Evolutionary conservation across 23 tunicate species (phyloP), one percentile per base, ranked within the genome.

Genomic region (Clavelina lepadiformis): DNA sequence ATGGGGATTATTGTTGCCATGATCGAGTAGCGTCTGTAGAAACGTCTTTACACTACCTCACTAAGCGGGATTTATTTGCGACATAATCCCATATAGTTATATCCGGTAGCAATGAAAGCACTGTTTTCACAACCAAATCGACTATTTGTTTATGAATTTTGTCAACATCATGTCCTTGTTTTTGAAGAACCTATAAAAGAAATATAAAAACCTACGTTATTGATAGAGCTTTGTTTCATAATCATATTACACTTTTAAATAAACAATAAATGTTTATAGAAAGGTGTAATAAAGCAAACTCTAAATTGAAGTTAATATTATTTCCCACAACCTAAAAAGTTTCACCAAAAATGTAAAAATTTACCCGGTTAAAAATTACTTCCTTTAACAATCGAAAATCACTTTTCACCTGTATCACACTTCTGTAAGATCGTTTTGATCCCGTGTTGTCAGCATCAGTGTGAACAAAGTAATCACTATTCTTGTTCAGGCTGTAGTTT

Each of bases 401-500:
- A 13, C 2, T 3, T 3, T 46, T 38, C 51, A 89, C 97, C 76
- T 74, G 73, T 55, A 70, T 78, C 24, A 81, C 76, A 32, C 89
- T 77, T 22, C 73, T 35, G 66, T 83, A 68, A 6, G 89, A 68
- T 35, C 97, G 69, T 33, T 89, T 89, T 0, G 97, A 89, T 49
- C 97, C 97, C 1, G 83, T 89, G 72, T 63, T 35, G 37, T 38
- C 78, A 6, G 97, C 80, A n/a, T 75, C 67, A 0, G 89, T 89
- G 46, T 82, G 70, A 8, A 64, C 51, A 41, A 89, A 89, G 33
- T 81, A 75, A 24, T 55, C 80, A 54, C 97, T 89, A 66, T 45
- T 52, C 63, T 89, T 89, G 63, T 89, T 89, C 26, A 89, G 64
- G 56, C 89, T 81, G 83, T 89, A 89, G 80, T 89, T 89, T 31